Conservation (phyloP, 2,113 vertebrate species). For the Orientallactaga bullata region DNA sequence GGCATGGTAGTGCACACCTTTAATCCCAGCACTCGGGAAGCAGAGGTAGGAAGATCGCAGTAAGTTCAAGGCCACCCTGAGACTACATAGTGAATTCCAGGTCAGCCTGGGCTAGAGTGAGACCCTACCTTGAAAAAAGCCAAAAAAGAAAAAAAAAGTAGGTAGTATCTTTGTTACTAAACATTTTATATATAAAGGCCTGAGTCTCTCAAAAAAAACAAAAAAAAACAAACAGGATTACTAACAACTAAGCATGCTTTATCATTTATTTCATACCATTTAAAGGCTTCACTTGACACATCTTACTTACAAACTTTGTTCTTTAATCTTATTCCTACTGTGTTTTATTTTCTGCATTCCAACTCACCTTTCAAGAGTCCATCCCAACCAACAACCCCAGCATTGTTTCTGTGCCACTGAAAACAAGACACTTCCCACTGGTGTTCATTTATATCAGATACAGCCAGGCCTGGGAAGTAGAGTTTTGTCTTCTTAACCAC, state of each 20-base stretch:
- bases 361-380: conserved; percentile 30
- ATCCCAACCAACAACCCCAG: neutral
- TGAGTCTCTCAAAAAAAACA: conserved; percentile 48
- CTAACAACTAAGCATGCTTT: neutral
- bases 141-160: no score
- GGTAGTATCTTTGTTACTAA: neutral
- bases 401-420: neutral
- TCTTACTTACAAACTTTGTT: conserved; percentile 15
- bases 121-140: no score
- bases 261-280: conserved; percentile 8
- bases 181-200: neutral
- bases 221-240: neutral
- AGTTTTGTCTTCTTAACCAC: neutral
- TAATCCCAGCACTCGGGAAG: no score
- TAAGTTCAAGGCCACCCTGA: no score
- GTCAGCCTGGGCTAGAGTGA: no score
- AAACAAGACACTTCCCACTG: conserved; percentile 38
- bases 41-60: no score
- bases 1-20: no score
- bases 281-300: conserved; percentile 42
- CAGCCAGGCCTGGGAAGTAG: neutral
- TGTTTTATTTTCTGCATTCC: conserved; percentile 41
- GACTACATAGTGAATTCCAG: no score
- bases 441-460: conserved; percentile 24
- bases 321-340: neutral